phyloP scores from a whole-genome alignment of 2,888 invertebrate genomes.

The Macrophya alboannulata region DNA sequence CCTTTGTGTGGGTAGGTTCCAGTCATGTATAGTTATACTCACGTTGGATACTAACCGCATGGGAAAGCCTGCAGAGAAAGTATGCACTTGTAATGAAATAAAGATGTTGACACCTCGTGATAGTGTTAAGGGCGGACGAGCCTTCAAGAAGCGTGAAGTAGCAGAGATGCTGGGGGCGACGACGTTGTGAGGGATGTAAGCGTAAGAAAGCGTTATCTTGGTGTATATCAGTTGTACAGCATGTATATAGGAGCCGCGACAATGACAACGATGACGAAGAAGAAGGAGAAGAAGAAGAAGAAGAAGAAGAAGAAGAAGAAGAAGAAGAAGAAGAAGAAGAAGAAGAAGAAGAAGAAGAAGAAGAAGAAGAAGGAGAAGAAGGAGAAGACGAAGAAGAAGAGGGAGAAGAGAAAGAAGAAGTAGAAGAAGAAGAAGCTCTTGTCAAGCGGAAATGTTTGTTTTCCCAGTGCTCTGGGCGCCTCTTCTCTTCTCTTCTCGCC shows the following conservation, averaged over 20 bases:
- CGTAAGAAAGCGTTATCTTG: neutral
- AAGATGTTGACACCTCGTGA: slow-evolving; percentile 47
- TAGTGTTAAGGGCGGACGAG: slow-evolving; percentile 40
- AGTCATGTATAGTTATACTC: neutral
- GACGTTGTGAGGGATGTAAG: neutral
- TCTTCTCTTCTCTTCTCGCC: neutral
- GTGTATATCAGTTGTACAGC: slow-evolving; percentile 14
- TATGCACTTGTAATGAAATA: slow-evolving; percentile 42
- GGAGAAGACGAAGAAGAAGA: neutral
- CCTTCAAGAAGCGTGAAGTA: slow-evolving; percentile 14
- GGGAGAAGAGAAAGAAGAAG: slow-evolving; percentile 13
- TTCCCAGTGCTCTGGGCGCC: slow-evolving; percentile 39
- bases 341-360: neutral
- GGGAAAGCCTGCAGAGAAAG: slow-evolving; percentile 1
- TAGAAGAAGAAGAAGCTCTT: slow-evolving; percentile 35
- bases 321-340: too few species aligned
- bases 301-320: neutral
- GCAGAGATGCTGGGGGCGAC: neutral
- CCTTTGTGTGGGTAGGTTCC: neutral
- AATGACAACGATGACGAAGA: slow-evolving; percentile 7
- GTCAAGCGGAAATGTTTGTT: slow-evolving; percentile 52
- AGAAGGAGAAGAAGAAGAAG: neutral
- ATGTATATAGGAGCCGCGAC: slow-evolving; percentile 7
- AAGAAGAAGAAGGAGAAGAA: neutral
- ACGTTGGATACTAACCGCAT: neutral